Conservation (phyloP, 2,113 vertebrate genomes). For the Hippopotamus amphibius region DNA sequence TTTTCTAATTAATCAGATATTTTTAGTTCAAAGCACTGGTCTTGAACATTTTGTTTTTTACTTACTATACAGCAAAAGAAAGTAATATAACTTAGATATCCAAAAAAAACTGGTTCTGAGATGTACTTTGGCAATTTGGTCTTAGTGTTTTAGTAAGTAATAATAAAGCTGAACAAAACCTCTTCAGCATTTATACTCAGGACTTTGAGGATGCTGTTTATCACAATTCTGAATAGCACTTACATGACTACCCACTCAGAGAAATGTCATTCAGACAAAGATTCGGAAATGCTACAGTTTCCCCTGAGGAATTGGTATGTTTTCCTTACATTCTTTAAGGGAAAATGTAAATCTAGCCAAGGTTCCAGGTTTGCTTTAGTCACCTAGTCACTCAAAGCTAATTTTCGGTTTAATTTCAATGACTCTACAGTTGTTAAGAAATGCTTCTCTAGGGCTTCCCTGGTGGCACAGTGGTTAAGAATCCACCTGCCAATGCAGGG, state of each 20-base stretch:
- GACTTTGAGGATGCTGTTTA: neutral
- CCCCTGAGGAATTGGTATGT: neutral
- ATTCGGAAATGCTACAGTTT: neutral
- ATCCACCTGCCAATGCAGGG: too few relatives aligned
- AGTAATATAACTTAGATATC: constrained; percentile 12
- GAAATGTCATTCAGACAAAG: neutral
- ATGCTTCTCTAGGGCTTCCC: neutral
- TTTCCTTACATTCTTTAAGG: neutral
- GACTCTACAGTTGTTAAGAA: neutral
- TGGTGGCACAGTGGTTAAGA: too few relatives aligned
- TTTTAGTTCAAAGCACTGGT: constrained; percentile 5
- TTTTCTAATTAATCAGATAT: neutral
- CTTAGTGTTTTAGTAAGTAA: neutral
- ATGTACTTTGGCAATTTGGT: neutral
- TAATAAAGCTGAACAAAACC: neutral
- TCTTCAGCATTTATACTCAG: neutral
- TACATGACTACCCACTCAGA: neutral
- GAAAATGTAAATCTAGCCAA: neutral
- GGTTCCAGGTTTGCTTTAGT: neutral
- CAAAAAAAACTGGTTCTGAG: neutral
- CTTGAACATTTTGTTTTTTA: neutral
- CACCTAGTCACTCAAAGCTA: neutral
- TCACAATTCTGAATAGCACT: neutral
- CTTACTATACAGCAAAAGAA: neutral
- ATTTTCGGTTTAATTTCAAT: constrained; percentile 4